Base-by-base conservation (phyloP, 2,888 invertebrate species). In the Boloria selene region DNA sequence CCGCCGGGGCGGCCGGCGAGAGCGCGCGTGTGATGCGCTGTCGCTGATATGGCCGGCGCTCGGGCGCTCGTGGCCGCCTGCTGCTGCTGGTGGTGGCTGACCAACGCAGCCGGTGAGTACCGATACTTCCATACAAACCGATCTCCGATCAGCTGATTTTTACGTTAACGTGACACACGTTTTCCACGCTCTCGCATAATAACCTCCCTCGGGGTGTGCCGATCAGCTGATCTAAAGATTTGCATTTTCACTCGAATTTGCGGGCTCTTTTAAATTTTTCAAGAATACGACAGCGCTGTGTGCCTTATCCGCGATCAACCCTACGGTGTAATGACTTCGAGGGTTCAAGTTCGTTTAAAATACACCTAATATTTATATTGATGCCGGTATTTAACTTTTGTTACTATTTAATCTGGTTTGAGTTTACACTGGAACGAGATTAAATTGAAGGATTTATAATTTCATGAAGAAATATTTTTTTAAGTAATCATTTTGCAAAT, bases 1-100 rank as follows among this genome's bases (percentile, higher is more conserved):
- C 90, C 86, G 91, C 90, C 91, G 91, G 91, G 90, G 89, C 91
- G 90, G 91, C 91, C 91, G 91, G 91, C 89, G 83, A 86, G 88
- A 88, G 88, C 91, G 91, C 92, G 84, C 90, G 89, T 89, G 80
- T 87, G 85, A 92, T 92, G 93, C 92, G 92, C 88, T 86, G 85
- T 81, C 90, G 87, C 88, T 92, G 82, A 90, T 62, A 92, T 92
- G 93, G 89, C 92, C 92, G 91, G 90, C 92, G 90, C 90, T 90
- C 91, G 91, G 92, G 88, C 92, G 91, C 92, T 92, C 88, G 87
- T 88, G 83, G 87, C 88, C 91, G 90, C 85, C 87, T 89, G 87
- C 87, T 90, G 85, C 84, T 88, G 86, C 87, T 90, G 90, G 88
- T 92, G 91, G 91, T 92, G 91, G 92, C 90, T 92, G 85, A 86